Evolutionary conservation across 1,140 invertebrate species (phyloP), one percentile per base, ranked within the genome.

Genomic region (Drosophila subpulchrella): DNA sequence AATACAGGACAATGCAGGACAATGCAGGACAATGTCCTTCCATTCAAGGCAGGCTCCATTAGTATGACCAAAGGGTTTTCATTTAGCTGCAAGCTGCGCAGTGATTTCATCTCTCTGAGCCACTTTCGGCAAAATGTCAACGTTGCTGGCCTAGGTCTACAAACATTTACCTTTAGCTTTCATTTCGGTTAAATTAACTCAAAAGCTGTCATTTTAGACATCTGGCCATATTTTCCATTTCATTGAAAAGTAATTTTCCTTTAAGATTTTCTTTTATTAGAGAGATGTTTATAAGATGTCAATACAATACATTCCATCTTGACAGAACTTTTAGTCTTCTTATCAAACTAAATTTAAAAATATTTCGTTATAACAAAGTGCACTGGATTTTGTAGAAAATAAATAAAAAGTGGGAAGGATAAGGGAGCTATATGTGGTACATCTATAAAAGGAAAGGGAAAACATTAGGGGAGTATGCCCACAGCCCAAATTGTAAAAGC

Each of bases 81-180:
- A 5, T 15, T 8, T n/a, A 17, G 46, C 30, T 46, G 55, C 8
- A 24, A 8, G 32, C 32, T 32, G 32, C 8, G 6, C 32, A 8
- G 32, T 34, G 32, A 38, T 65, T 27, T 15, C 12, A n/a, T 7
- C 11, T 2, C 42, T 4, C 17, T 12, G n/a, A 42, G n/a, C 36
- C 60, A 42, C 17, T 44, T 44, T 27, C n/a, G 17, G 55, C 51
- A 10, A 6, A 48, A 38, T 48, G 42, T 50, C 42, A 41, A 60
- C 59, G 50, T 67, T 42, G 30, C 51, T 51, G 51, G 13, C 65
- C 56, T 56, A 30, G 61, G 57, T 75, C 56, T 34, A 67, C 38
- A 59, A 50, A 34, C 56, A 59, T 59, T 50, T 17, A 32, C 32
- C 59, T 10, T 27, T 13, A 27, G 7, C 7, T 34, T 10, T 10